Conservation (phyloP, 2,797 vertebrate genomes). For the Dendrocincla fuliginosa region DNA sequence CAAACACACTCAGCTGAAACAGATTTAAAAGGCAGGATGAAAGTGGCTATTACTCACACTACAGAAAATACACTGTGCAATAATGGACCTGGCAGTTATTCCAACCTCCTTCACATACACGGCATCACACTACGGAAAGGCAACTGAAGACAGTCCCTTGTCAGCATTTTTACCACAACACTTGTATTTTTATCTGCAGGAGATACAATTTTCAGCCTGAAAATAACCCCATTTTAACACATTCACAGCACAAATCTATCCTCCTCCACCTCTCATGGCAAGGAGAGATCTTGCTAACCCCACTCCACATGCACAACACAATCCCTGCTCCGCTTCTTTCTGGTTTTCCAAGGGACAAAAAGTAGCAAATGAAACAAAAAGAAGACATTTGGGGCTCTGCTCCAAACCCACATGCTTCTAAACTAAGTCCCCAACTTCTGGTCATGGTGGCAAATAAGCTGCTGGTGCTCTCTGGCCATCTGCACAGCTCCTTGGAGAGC, state of each 20-base stretch:
- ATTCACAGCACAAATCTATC: neutral
- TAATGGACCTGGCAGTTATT: neutral
- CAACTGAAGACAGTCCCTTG: neutral
- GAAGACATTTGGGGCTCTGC: neutral
- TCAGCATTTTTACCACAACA: conserved; percentile 34
- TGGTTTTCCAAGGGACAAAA: neutral
- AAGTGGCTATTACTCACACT: neutral
- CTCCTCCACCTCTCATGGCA: neutral
- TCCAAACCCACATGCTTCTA: neutral
- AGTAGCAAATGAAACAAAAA: neutral
- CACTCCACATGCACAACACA: neutral
- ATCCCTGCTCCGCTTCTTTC: neutral
- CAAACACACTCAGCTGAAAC: neutral
- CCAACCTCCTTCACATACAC: neutral
- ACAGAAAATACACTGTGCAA: neutral
- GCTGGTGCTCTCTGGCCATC: neutral
- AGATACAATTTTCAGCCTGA: conserved; percentile 19
- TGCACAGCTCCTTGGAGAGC: neutral
- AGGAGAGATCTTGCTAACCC: neutral
- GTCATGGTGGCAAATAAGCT: neutral
- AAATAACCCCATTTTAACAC: conserved; percentile 10
- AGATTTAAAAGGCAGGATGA: neutral
- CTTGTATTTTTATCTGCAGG: conserved; percentile 10
- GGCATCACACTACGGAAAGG: neutral
- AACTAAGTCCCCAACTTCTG: neutral